Evolutionary conservation across 2,113 vertebrate genomes (phyloP), one percentile per base, ranked within the genome.

Genomic region (Neotoma lepida): DNA sequence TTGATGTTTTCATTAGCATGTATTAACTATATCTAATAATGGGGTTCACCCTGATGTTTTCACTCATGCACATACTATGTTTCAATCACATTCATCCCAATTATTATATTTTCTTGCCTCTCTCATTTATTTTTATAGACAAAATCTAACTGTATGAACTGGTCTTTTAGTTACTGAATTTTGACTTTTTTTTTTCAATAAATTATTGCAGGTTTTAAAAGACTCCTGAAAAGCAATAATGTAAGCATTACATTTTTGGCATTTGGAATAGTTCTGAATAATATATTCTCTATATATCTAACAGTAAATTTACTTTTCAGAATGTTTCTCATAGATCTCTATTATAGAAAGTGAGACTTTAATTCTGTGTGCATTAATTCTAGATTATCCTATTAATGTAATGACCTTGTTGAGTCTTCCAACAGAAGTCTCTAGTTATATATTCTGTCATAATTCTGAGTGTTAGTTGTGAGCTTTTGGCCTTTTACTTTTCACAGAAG

Each of bases 301-400:
- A 18, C 26, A 63, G 13, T 70, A 93, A 85, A 86, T 95, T 92
- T 91, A 92, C 63, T 66, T 80, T 89, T 92, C 61, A 82, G 18
- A 46, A 4, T 71, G 94, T 82, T 78, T 44, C 51, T 81, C n/a
- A 46, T 18, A 93, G 61, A 82, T 44, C 76, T 64, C 66, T 93
- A 3, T 89, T 91, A 46, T 80, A 70, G 58, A 96, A 91, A 97
- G 80, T 78, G 88, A 30, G 80, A 92, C 35, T 88, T 96, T 94
- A 93, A 93, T 95, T 94, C 39, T 82, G 6, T 91, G 28, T 71
- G 13, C 20, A 58, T 85, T 89, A 91, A 95, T 88, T 71, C 35
- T 49, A 91, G 85, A 89, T 88, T 92, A 88, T 93, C 80, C 41
- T 15, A 54, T 94, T 94, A 90, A 64, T 93, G 89, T 91, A 94